phyloP scores from a whole-genome alignment of 2,113 vertebrate species.

The Sphaerodactylus townsendi region DNA sequence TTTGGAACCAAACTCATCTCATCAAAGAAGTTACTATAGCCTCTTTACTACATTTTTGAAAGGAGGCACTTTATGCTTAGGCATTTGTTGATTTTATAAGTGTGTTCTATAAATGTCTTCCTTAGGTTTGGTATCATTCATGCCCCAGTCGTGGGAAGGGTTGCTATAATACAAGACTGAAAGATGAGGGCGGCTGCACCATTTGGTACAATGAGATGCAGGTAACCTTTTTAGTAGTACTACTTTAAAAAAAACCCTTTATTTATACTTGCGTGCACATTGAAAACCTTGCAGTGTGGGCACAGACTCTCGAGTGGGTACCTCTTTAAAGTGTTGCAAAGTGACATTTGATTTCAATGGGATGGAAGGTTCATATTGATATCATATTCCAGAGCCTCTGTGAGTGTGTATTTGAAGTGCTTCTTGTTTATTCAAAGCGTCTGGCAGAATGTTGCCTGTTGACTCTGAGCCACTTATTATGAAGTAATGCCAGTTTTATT shows the following conservation, averaged over 20 bases:
- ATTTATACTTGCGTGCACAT: neutral
- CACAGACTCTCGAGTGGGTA: no score
- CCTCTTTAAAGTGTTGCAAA: neutral
- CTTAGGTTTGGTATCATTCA: conserved; percentile 97
- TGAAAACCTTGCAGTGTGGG: neutral
- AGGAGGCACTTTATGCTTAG: neutral
- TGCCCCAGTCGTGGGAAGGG: conserved; percentile 91
- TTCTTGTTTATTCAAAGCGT: no score
- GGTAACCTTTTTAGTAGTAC: conserved; percentile 60
- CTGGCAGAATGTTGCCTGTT: no score
- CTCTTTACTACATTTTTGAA: neutral
- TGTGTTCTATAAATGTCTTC: neutral
- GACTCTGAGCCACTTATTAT: no score
- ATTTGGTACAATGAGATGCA: conserved; percentile 99
- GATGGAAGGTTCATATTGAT: neutral
- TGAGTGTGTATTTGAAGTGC: no score
- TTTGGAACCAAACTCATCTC: neutral
- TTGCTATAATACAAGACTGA: conserved; percentile 93
- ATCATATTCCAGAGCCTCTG: no score
- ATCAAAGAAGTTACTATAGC: neutral
- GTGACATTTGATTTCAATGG: neutral
- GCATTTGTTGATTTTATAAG: neutral
- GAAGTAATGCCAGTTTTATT: no score
- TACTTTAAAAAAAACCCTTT: neutral
- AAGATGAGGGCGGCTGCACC: conserved; percentile 95